Base-by-base conservation (phyloP, 2,113 vertebrate genomes). In the Dipodomys spectabilis region DNA sequence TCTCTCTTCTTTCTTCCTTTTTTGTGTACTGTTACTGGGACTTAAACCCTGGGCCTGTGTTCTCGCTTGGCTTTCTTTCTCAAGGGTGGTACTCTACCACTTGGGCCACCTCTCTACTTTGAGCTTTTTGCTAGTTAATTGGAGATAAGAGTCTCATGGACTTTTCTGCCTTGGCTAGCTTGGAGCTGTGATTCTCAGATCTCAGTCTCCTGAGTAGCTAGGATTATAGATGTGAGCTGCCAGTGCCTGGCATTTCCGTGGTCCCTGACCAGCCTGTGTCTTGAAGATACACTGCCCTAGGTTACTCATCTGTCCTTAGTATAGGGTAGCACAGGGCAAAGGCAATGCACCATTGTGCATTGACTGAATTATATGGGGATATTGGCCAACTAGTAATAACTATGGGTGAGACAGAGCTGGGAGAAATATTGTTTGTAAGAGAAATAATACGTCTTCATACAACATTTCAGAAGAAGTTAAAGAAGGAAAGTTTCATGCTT, bases 381-480 rank as follows among this genome's bases (percentile, higher is more conserved):
- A 68, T 32, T 79, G 83, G 30, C 22, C 80, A 28, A 0, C 68
- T 64, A 62, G 23, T 64, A 27, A 30, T 78, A 57, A 30, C 28
- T 72, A 53, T 74, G 85, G 74, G 53, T 86, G 30, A 60, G 27
- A 11, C 20, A 86, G 25, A 53, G 16, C 32, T 57, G 67, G 64
- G 69, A 77, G 39, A 91, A 79, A 86, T 60, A 30, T 15, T 87
- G 35, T 67, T 88, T 91, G 77, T 82, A 57, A 85, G 35, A 62
- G 16, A 94, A 62, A 35, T 18, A 39, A 6, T 0, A n/a, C 79
- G 60, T 83, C 15, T 45, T 28, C 65, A 28, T 25, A 20, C 78
- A 72, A 68, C 85, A 11, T 86, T 81, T 86, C 15, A 22, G 45
- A 92, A 92, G 32, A n/a, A 53, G 3, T 80, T 25, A 72, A 80